These are phyloP conservation scores for Protomyctophum bolini DNA, from an alignment of 2,113 vertebrate genomes.

Conservation along the genomic window DNA sequence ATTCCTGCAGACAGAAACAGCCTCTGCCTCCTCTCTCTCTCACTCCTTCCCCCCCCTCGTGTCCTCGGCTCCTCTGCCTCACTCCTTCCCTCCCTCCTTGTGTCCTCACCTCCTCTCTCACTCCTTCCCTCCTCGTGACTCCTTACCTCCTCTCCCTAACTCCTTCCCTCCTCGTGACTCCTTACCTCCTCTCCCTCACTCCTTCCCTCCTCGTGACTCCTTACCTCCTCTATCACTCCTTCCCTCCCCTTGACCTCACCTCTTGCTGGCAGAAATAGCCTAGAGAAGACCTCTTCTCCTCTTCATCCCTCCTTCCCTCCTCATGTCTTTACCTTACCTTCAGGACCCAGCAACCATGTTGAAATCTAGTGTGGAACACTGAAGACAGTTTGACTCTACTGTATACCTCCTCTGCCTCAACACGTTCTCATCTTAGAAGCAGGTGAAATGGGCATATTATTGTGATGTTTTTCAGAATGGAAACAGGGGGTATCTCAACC, in stretches of 20 bases:
- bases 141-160: neutral
- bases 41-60: too few species aligned
- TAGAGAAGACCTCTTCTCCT: too few species aligned
- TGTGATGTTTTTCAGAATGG: too few species aligned
- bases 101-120: conserved; percentile 11
- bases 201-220: neutral
- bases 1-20: too few species aligned
- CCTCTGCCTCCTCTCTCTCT: too few species aligned
- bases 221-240: neutral
- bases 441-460: too few species aligned
- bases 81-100: too few species aligned
- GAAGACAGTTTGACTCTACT: neutral
- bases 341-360: neutral
- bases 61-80: too few species aligned
- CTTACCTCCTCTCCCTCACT: too few species aligned
- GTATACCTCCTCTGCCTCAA: neutral
- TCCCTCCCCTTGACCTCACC: neutral
- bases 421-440: neutral
- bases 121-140: conserved; percentile 33
- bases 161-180: too few species aligned
- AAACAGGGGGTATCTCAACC: too few species aligned
- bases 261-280: too few species aligned
- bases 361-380: neutral
- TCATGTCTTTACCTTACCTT: neutral
- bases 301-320: neutral